Percentiles rank a stretch among this genome's conserved stretches.
phyloP scores from a whole-genome alignment of 2,113 vertebrate genomes.

The Anoura caudifer region DNA sequence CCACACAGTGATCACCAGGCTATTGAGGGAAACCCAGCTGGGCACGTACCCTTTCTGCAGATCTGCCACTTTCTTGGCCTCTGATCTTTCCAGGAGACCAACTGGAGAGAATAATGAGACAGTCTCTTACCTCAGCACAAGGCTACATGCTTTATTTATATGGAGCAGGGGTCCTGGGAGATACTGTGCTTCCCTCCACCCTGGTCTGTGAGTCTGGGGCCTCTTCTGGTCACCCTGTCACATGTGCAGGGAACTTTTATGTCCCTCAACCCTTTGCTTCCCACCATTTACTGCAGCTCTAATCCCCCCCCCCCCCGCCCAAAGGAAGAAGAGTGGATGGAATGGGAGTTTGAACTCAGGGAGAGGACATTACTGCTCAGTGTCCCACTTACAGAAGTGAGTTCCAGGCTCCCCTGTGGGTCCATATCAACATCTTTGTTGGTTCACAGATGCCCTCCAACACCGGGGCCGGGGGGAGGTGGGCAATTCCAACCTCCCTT shows the following conservation, averaged over 20 bases:
- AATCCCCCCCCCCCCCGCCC: no score
- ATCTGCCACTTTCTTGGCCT: background rate
- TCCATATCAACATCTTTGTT: background rate
- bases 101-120: background rate
- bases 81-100: background rate
- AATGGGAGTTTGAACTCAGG: background rate
- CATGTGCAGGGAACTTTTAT: no score
- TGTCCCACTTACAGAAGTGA: background rate
- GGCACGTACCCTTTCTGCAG: background rate
- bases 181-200: accelerated
- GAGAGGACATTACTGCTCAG: background rate
- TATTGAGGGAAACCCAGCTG: background rate
- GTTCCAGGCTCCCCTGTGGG: background rate
- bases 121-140: background rate
- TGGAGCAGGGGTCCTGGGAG: background rate
- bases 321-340: background rate
- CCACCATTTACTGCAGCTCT: background rate
- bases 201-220: background rate
- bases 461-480: accelerated
- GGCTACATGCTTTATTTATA: background rate
- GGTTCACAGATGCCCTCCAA: background rate
- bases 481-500: background rate
- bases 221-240: background rate
- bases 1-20: background rate
- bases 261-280: background rate